Conservation (phyloP, 2,888 invertebrate genomes). For the Agrotis ipsilon region DNA sequence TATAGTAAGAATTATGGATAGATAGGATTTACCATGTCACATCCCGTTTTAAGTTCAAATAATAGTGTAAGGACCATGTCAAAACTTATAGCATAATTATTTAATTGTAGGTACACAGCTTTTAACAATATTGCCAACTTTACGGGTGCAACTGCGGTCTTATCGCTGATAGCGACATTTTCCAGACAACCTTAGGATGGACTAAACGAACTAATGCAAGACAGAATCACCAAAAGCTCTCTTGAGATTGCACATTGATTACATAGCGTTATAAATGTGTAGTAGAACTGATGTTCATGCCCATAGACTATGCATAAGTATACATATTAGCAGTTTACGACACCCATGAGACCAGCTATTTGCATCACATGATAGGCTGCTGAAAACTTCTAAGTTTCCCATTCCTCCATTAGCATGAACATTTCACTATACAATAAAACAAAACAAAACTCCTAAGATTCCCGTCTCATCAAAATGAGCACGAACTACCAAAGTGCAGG, state of each 20-base stretch:
- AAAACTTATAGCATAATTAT: too few relatives aligned
- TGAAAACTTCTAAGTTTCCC: constrained; percentile 22
- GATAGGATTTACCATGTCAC: too few relatives aligned
- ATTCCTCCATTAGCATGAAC: constrained; percentile 39
- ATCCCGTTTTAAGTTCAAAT: too few relatives aligned
- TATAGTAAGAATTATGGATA: too few relatives aligned
- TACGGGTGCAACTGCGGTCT: too few relatives aligned
- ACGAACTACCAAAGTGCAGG: constrained; percentile 37
- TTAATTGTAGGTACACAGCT: too few relatives aligned
- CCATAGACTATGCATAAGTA: neutral
- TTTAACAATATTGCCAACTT: too few relatives aligned
- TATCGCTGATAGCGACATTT: too few relatives aligned
- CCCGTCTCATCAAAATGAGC: constrained; percentile 27
- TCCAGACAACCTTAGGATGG: too few relatives aligned
- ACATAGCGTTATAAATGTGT: neutral
- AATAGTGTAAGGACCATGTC: too few relatives aligned
- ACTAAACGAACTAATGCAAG: neutral
- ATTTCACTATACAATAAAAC: constrained; percentile 46
- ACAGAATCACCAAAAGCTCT: neutral
- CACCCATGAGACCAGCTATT: constrained; percentile 5
- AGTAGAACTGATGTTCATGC: neutral
- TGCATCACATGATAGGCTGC: constrained; percentile 17
- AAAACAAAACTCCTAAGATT: constrained; percentile 32
- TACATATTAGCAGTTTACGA: neutral
- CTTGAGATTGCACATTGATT: constrained; percentile 2